phyloP scores from a whole-genome alignment of 30 jellyfish, hydroid and myxozoan genomes.

The Phacellophora camtschatica region DNA sequence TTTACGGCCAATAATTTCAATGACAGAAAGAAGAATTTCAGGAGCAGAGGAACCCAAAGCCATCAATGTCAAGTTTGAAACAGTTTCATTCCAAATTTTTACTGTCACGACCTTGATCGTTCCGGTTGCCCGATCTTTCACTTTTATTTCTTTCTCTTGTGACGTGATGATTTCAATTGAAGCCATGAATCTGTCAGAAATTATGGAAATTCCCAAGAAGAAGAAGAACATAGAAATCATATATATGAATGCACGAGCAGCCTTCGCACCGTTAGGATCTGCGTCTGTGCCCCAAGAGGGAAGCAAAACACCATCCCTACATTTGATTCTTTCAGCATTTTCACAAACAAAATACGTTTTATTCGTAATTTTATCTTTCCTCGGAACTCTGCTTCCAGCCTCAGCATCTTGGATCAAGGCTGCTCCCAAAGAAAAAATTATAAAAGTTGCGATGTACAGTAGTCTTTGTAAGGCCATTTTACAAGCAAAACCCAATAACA shows the following conservation, averaged over 20 bases:
- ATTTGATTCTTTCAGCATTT: conserved; percentile 71
- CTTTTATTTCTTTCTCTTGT: conserved; percentile 92
- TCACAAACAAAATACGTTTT: conserved; percentile 56
- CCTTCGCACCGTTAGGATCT: conserved; percentile 77
- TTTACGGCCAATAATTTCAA: conserved; percentile 85
- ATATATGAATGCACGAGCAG: conserved; percentile 93
- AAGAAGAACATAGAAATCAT: conserved; percentile 89
- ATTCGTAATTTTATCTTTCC: conserved; percentile 26
- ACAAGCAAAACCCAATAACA: neutral
- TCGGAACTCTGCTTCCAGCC: conserved; percentile 32
- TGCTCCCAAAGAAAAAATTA: conserved; percentile 1
- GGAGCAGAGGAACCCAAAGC: conserved; percentile 99
- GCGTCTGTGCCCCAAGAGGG: conserved; percentile 83
- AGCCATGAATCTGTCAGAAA: conserved; percentile 98
- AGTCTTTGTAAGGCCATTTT: conserved; percentile 27
- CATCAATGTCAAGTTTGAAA: conserved; percentile 93
- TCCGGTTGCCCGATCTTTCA: conserved; percentile 95
- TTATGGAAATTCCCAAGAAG: conserved; percentile 97
- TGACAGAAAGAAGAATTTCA: conserved; percentile 93
- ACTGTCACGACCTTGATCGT: conserved; percentile 85
- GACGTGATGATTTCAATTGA: conserved; percentile 98
- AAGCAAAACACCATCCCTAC: conserved; percentile 82
- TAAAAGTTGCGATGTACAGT: neutral
- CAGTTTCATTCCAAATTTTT: conserved; percentile 98
- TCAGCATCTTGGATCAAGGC: conserved; percentile 4